Evolutionary conservation across 2,113 vertebrate genomes (phyloP).

Genomic region (Pseudonaja textilis): DNA sequence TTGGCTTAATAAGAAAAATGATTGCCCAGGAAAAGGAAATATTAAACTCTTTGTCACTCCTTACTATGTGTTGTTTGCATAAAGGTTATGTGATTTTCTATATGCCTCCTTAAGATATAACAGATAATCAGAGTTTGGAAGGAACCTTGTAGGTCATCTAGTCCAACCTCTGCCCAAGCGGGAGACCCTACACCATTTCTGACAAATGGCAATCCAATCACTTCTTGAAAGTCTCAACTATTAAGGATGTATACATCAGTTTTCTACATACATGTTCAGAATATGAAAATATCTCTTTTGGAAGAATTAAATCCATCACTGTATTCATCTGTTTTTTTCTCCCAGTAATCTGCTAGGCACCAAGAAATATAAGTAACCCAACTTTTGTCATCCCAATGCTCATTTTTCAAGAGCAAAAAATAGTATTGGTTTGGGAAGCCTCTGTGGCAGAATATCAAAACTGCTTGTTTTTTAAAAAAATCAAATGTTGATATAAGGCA

Average conservation of each 20-base stretch:
- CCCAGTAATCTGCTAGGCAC: slow-evolving; percentile 20
- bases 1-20: background rate
- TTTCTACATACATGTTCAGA: slow-evolving; percentile 7
- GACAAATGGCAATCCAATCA: too few relatives aligned
- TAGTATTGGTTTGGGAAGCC: slow-evolving; percentile 43
- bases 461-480: background rate
- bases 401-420: slow-evolving; percentile 34
- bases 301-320: slow-evolving; percentile 11
- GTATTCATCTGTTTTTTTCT: slow-evolving; percentile 22
- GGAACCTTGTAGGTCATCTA: too few relatives aligned
- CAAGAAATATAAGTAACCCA: slow-evolving; percentile 16
- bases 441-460: slow-evolving; percentile 43
- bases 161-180: too few relatives aligned
- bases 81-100: slow-evolving; percentile 19
- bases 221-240: background rate
- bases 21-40: background rate
- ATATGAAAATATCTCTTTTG: slow-evolving; percentile 27
- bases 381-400: background rate
- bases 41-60: background rate
- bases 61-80: background rate
- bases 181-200: too few relatives aligned
- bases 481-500: slow-evolving; percentile 18
- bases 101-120: background rate
- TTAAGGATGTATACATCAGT: background rate
- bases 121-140: too few relatives aligned